phyloP scores from a whole-genome alignment of 2,888 invertebrate genomes.

The Macrophya alboannulata region DNA sequence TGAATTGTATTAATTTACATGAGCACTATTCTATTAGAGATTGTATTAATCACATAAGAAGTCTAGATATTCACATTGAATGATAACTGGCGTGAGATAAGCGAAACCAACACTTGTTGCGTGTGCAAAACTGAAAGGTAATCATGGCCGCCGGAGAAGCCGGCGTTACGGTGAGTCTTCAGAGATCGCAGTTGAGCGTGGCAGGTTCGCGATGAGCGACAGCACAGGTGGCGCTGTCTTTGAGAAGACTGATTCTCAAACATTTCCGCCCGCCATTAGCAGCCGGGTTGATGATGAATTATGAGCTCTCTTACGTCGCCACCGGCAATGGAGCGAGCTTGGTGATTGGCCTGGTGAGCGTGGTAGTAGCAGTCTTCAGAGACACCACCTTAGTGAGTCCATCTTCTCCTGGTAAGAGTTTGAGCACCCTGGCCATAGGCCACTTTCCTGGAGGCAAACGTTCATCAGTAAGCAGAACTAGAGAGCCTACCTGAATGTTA shows the following conservation, averaged over 20 bases:
- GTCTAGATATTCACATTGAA: neutral
- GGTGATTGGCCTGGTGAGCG: slow-evolving; percentile 60
- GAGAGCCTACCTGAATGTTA: slow-evolving; percentile 32
- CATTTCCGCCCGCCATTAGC: slow-evolving; percentile 48
- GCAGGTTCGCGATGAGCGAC: neutral
- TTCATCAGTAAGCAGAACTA: slow-evolving; percentile 62
- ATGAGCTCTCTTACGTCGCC: neutral
- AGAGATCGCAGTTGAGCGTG: neutral
- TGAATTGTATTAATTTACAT: neutral
- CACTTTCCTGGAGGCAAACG: slow-evolving; percentile 61
- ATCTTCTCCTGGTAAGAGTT: slow-evolving; percentile 65
- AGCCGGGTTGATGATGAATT: slow-evolving; percentile 29
- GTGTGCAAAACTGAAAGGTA: neutral
- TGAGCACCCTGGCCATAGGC: slow-evolving; percentile 63
- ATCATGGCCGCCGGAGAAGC: slow-evolving; percentile 22
- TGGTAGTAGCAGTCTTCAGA: slow-evolving; percentile 61
- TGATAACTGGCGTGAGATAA: neutral
- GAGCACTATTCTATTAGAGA: neutral
- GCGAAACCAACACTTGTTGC: neutral
- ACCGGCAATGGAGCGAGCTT: slow-evolving; percentile 59
- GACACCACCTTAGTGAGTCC: slow-evolving; percentile 63
- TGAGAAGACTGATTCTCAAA: neutral
- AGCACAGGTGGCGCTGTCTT: neutral
- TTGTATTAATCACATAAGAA: slow-evolving; percentile 7
- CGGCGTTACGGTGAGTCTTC: neutral